These are phyloP conservation scores for Malurus splendens DNA, from an alignment of 2,797 vertebrate species.

Conservation along the genomic window DNA sequence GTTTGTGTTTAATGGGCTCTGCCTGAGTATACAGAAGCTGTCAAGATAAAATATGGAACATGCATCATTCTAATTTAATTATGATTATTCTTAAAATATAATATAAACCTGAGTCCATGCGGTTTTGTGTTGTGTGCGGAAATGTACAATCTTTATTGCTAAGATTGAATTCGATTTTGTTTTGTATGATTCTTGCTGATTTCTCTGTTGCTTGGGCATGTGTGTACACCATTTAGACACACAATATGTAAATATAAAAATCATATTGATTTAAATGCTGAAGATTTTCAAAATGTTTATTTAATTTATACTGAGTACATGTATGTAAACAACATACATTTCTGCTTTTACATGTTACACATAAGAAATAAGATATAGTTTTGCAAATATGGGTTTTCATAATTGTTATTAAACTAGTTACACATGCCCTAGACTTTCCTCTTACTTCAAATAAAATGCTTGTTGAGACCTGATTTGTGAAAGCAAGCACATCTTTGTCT, in stretches of 20 bases:
- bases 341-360: not conserved
- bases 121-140: not conserved
- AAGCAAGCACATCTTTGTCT: slow-evolving; percentile 35
- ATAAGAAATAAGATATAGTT: not conserved
- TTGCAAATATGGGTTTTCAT: not conserved
- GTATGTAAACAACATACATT: not conserved
- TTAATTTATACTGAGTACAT: not conserved
- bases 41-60: slow-evolving; percentile 69
- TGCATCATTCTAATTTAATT: slow-evolving; percentile 72
- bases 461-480: not conserved
- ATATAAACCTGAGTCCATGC: not conserved
- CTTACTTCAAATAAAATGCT: not conserved
- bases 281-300: not conserved
- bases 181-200: not conserved
- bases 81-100: slow-evolving; percentile 53
- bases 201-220: not conserved
- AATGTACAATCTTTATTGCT: not conserved
- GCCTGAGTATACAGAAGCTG: slow-evolving; percentile 64
- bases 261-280: not conserved
- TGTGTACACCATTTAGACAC: not conserved
- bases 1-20: slow-evolving; percentile 65
- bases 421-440: not conserved
- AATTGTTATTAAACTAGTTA: not conserved
- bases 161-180: not conserved
- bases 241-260: not conserved